phyloP scores from a whole-genome alignment of 1,140 invertebrate genomes.

The Stegodyphus dumicola region DNA sequence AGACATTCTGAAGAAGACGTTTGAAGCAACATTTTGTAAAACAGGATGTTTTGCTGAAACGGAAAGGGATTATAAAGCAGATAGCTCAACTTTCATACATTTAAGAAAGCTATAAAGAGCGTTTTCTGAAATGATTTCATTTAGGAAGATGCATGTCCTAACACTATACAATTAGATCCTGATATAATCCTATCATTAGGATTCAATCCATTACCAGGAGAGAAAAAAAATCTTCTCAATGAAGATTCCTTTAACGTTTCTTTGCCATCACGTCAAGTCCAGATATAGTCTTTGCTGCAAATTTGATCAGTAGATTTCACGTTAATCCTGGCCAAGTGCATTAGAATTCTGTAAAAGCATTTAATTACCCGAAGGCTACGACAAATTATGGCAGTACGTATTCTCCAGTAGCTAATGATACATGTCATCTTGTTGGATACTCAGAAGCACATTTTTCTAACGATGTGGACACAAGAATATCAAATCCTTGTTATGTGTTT shows the following conservation, averaged over 20 bases:
- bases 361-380: conserved; percentile 62
- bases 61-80: conserved; percentile 43
- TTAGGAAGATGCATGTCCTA: conserved; percentile 22
- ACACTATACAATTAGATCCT: background rate
- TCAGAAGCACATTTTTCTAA: conserved; percentile 68
- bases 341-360: conserved; percentile 63
- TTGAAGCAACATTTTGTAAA: conserved; percentile 13
- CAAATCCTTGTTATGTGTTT: conserved; percentile 11
- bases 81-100: conserved; percentile 22
- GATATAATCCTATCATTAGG: background rate
- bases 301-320: conserved; percentile 43
- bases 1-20: conserved; percentile 3
- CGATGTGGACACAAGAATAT: conserved; percentile 59
- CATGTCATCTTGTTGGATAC: conserved; percentile 49
- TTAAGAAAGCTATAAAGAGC: conserved; percentile 15
- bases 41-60: conserved; percentile 56
- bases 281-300: conserved; percentile 63
- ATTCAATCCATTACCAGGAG: background rate
- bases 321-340: conserved; percentile 55
- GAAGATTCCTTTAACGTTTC: conserved; percentile 55
- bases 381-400: background rate
- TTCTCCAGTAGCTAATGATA: background rate
- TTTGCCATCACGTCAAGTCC: conserved; percentile 54
- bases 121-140: conserved; percentile 61
- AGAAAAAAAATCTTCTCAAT: conserved; percentile 48